phyloP scores from a whole-genome alignment of 2,113 vertebrate genomes.

The Nothoprocta pentlandii region DNA sequence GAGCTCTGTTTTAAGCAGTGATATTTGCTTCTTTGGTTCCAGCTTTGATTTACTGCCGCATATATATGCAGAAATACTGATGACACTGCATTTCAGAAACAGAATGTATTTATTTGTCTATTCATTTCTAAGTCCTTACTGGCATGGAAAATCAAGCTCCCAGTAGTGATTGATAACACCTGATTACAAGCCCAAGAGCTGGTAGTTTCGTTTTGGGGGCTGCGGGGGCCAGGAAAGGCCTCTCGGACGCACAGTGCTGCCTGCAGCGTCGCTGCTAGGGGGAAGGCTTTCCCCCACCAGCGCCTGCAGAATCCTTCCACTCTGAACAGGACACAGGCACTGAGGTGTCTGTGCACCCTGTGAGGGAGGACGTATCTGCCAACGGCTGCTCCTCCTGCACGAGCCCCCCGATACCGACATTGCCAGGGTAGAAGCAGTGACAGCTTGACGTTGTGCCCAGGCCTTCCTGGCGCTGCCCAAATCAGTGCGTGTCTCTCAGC shows the following conservation, averaged over 20 bases:
- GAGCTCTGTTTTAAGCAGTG: background rate
- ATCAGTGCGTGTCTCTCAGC: background rate
- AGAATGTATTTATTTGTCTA: background rate
- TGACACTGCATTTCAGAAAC: background rate
- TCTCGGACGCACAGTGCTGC: accelerated
- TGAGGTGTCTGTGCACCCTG: accelerated
- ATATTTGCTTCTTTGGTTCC: background rate
- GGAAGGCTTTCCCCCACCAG: accelerated
- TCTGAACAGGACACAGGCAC: background rate
- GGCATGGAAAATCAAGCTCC: background rate
- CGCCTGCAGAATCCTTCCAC: accelerated
- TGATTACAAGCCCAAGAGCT: background rate
- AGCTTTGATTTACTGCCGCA: background rate
- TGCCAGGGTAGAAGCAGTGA: background rate
- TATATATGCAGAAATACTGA: background rate
- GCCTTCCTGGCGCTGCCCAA: background rate
- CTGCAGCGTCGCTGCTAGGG: background rate
- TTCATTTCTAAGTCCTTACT: background rate
- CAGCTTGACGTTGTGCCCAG: accelerated
- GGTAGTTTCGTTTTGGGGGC: slow-evolving; percentile 12
- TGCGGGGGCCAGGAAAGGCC: background rate
- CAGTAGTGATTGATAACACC: background rate
- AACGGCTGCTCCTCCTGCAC: accelerated
- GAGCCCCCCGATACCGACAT: background rate
- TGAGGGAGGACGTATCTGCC: background rate